These are phyloP conservation scores for Heterotilapia buettikoferi DNA, from an alignment of 2,113 vertebrate species.

Conservation along the genomic window DNA sequence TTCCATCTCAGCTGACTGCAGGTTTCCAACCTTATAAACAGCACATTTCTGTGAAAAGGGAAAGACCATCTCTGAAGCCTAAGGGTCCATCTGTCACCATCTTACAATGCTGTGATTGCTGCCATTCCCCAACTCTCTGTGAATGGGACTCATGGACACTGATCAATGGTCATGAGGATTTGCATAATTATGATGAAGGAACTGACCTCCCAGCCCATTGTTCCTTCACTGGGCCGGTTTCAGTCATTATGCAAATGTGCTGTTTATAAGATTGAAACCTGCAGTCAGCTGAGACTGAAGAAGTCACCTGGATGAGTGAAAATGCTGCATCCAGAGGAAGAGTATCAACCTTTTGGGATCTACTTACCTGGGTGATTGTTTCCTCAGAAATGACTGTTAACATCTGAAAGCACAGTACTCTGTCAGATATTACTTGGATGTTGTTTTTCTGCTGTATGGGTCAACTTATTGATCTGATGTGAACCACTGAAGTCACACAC, in stretches of 20 bases:
- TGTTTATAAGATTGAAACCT: not conserved
- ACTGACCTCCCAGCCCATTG: not conserved
- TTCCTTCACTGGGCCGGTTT: accelerated
- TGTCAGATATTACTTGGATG: not conserved
- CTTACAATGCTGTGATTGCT: not conserved
- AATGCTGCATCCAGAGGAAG: not conserved
- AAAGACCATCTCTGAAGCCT: not conserved
- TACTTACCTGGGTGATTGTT: not conserved
- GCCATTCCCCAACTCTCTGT: not conserved
- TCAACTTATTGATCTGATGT: not conserved
- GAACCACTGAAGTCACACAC: not conserved
- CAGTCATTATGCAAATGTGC: accelerated
- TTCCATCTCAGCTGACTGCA: not conserved
- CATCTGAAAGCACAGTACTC: not conserved
- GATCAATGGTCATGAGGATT: not conserved
- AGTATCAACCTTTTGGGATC: not conserved
- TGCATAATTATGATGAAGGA: not conserved
- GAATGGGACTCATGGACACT: accelerated
- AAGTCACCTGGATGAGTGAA: not conserved
- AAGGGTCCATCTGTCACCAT: not conserved
- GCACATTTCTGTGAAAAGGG: not conserved
- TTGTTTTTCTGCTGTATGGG: not conserved
- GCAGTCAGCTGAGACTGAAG: not conserved
- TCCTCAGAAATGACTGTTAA: not conserved
- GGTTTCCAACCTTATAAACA: not conserved